A percentile compares a stretch with the other conserved stretches of the same genome.
These are phyloP conservation scores for Parasteatoda lunata DNA, from an alignment of 2,888 invertebrate species.

Conservation along the genomic window DNA sequence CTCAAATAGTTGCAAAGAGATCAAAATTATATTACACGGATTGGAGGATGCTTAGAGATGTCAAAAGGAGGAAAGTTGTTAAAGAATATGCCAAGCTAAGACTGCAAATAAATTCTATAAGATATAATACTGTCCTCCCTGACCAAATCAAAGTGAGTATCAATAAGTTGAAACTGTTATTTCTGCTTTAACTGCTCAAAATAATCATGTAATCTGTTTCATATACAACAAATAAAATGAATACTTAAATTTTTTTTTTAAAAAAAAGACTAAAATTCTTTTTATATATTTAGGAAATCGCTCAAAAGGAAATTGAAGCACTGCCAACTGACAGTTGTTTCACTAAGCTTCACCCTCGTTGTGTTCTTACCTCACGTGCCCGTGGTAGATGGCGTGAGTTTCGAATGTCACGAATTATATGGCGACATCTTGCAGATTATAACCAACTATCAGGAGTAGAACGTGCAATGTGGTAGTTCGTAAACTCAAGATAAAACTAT, in stretches of 20 bases:
- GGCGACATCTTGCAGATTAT: slow-evolving; percentile 92
- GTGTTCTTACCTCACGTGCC: slow-evolving; percentile 90
- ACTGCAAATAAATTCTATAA: slow-evolving; percentile 86
- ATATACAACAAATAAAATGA: neutral
- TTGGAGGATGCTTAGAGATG: slow-evolving; percentile 89
- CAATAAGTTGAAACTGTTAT: slow-evolving; percentile 4
- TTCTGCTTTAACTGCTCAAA: neutral
- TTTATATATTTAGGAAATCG: slow-evolving; percentile 79
- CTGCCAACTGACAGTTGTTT: slow-evolving; percentile 85
- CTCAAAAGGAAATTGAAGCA: slow-evolving; percentile 83
- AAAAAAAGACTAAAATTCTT: neutral
- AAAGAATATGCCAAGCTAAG: slow-evolving; percentile 85
- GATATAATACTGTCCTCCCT: slow-evolving; percentile 90
- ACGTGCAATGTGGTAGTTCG: slow-evolving; percentile 87
- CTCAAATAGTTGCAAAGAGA: neutral
- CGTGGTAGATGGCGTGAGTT: slow-evolving; percentile 86
- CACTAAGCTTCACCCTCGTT: slow-evolving; percentile 83
- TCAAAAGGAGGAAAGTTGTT: slow-evolving; percentile 80
- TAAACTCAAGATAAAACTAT: neutral
- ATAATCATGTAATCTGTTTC: neutral
- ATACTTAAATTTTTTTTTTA: neutral
- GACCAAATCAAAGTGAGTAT: slow-evolving; percentile 79
- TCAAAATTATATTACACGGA: slow-evolving; percentile 75
- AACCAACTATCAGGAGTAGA: slow-evolving; percentile 93
- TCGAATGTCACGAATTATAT: slow-evolving; percentile 92